Evolutionary conservation across 2,797 vertebrate species (phyloP), one percentile per base, ranked within the genome.

Genomic region (Coluber constrictor): DNA sequence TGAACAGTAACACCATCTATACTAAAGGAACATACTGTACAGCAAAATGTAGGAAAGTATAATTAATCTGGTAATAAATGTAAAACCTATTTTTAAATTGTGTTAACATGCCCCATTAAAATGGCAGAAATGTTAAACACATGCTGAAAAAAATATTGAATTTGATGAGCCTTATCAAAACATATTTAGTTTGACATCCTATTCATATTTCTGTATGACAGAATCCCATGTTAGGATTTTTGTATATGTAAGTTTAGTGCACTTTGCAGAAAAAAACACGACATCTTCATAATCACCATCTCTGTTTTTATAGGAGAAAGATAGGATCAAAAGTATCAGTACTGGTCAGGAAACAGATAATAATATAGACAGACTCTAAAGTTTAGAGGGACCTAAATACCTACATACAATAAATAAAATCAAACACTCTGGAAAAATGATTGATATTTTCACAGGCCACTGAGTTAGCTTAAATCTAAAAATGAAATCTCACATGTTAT

Each of bases 401-500:
- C 29, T 91, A 91, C 55, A 37, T 20, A 74, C 15, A 18, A 3
- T 18, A 89, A 57, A 79, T 59, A 60, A 83, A 90, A 87, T 29
- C 23, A 88, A 5, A 11, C 43, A 55, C 3, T 90, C 92, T 91
- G 89, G 86, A 6, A 32, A 94, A 90, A 3, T 5, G 5, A 1
- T 20, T 15, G 29, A 63, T 32, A 43, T 74, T 92, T 90, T 55
- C 83, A 60, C 10, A 32, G 37, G 60, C 51, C 79, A 90, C 88
- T 83, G 12, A 92, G 83, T 90, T 74, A 74, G 90, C 59, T 56
- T 12, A 96, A 91, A 88, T 0, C 25, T 87, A 90, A 89, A 63
- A 54, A 88, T 91, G 20, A 90, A 91, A 93, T 63, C 70, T 92
- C 87, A 89, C 57, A 89, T 94, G 86, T 94, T 92, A 57, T 94